These are phyloP conservation scores for Nesidiocoris tenuis DNA, from an alignment of 2,888 invertebrate genomes.

Conservation along the genomic window DNA sequence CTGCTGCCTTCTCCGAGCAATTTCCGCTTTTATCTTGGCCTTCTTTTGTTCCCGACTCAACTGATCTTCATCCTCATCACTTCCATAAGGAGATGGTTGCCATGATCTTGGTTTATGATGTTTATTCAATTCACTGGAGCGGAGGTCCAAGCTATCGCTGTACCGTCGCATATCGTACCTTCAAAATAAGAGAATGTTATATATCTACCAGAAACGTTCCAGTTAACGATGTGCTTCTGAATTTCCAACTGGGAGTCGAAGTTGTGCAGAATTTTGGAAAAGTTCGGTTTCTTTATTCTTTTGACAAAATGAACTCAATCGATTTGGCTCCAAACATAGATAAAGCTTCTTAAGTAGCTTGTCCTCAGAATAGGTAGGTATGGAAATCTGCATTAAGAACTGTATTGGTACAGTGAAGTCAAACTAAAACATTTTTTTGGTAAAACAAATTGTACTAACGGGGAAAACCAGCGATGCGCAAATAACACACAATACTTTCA, in stretches of 20 bases:
- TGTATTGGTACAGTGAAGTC: too few species aligned
- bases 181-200: slow-evolving; percentile 41
- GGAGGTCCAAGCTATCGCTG: slow-evolving; percentile 52
- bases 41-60: slow-evolving; percentile 61
- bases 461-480: too few species aligned
- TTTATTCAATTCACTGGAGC: slow-evolving; percentile 52
- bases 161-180: slow-evolving; percentile 53
- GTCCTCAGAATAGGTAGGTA: too few species aligned
- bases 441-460: too few species aligned
- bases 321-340: too few species aligned
- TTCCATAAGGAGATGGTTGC: slow-evolving; percentile 59
- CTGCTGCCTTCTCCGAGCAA: slow-evolving; percentile 62
- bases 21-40: slow-evolving; percentile 62
- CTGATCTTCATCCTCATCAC: slow-evolving; percentile 58
- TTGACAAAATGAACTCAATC: too few species aligned
- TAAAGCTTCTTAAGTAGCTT: too few species aligned
- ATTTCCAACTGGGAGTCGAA: neutral
- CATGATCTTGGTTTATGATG: slow-evolving; percentile 57
- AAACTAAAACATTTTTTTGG: too few species aligned
- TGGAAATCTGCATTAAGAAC: too few species aligned
- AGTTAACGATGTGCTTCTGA: slow-evolving; percentile 31
- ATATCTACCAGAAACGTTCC: neutral
- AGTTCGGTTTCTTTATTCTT: too few species aligned
- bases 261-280: neutral
- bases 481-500: too few species aligned